Percentiles rank a stretch among this genome's conserved stretches.
Evolutionary conservation across 2,888 invertebrate genomes (phyloP).

Genomic region (Adelphocoris suturalis): DNA sequence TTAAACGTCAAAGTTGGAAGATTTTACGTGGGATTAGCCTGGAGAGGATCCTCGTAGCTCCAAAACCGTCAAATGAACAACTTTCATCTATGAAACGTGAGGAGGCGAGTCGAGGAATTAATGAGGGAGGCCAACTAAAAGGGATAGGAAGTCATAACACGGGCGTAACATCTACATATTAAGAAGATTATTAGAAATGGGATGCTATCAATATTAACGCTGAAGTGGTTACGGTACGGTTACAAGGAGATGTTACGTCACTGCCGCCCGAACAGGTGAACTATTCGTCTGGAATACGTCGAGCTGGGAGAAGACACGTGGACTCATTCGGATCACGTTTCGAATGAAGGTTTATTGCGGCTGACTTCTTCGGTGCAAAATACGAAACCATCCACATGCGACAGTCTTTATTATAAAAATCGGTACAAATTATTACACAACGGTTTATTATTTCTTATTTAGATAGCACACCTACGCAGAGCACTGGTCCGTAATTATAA

Average conservation of each 20-base stretch:
- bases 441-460: too few relatives aligned
- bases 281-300: background rate
- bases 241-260: background rate
- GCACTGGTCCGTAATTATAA: too few relatives aligned
- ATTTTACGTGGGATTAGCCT: background rate
- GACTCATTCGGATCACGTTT: too few relatives aligned
- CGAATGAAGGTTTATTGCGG: too few relatives aligned
- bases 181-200: background rate
- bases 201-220: slow-evolving; percentile 15
- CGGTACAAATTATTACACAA: too few relatives aligned
- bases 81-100: slow-evolving; percentile 11
- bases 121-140: background rate
- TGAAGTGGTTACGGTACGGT: background rate
- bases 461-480: too few relatives aligned
- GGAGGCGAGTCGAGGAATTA: background rate
- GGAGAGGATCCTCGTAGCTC: too few relatives aligned
- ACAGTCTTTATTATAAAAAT: too few relatives aligned
- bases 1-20: background rate
- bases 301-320: too few relatives aligned
- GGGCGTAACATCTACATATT: slow-evolving; percentile 21
- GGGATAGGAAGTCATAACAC: slow-evolving; percentile 11
- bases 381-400: too few relatives aligned
- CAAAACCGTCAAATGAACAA: background rate
- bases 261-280: background rate
- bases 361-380: too few relatives aligned